Evolutionary conservation across 2,113 vertebrate species (phyloP).

Genomic region (Piprites chloris): DNA sequence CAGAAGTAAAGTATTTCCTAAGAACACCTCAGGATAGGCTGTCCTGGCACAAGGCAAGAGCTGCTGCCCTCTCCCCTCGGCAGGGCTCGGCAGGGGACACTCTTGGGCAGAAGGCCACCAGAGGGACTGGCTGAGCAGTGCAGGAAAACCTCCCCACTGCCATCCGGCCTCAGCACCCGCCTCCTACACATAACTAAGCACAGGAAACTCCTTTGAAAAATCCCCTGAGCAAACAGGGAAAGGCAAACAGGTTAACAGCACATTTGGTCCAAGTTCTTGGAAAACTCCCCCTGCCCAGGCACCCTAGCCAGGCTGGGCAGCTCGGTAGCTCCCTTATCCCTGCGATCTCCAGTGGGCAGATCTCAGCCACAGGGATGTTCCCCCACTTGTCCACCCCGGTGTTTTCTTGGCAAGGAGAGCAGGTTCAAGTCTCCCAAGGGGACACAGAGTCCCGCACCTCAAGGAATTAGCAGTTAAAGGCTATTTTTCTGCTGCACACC

Average conservation of each 20-base stretch:
- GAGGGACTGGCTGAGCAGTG: accelerated
- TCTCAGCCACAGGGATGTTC: accelerated
- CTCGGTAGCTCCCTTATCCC: accelerated
- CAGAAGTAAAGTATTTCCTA: not conserved
- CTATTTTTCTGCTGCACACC: not conserved
- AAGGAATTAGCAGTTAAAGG: not conserved
- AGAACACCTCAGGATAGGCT: accelerated
- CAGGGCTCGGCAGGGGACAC: not conserved
- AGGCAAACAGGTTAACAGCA: not conserved
- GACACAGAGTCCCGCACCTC: accelerated
- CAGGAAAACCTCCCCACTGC: accelerated
- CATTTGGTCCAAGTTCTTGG: accelerated
- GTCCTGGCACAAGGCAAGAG: not conserved
- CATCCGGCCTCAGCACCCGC: accelerated
- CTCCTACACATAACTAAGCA: not conserved
- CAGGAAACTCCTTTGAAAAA: slow-evolving; percentile 20
- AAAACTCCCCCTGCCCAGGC: not conserved
- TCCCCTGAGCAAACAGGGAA: not conserved
- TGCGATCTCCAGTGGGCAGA: not conserved
- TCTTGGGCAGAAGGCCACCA: accelerated
- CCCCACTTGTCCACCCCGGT: accelerated
- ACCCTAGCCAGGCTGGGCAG: not conserved
- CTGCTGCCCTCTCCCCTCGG: not conserved
- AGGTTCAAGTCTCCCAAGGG: not conserved
- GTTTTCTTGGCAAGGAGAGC: accelerated